Evolutionary conservation across 2,113 vertebrate species (phyloP).

Genomic region (Stegastes partitus): DNA sequence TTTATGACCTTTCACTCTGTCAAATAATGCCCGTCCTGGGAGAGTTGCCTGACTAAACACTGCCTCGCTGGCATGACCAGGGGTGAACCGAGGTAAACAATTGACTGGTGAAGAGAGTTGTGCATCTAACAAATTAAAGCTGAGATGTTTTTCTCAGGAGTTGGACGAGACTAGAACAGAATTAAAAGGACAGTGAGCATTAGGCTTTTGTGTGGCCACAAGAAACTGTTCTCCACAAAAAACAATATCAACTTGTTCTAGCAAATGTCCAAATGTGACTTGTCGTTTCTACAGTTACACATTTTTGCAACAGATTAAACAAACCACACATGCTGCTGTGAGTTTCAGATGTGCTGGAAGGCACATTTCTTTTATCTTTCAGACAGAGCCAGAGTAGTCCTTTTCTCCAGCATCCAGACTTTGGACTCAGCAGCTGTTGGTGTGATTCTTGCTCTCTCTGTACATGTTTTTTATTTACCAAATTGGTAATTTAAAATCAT

Average conservation of each 20-base stretch:
- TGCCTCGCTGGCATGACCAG: neutral
- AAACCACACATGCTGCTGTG: neutral
- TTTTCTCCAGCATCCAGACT: too few species aligned
- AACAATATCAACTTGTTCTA: too few species aligned
- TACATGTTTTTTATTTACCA: too few species aligned
- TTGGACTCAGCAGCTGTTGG: too few species aligned
- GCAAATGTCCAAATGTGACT: too few species aligned
- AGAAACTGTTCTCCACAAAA: neutral
- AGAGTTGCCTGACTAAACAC: slow-evolving; percentile 10
- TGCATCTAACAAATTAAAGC: neutral
- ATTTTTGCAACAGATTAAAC: neutral
- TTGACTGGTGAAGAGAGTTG: neutral
- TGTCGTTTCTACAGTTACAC: neutral
- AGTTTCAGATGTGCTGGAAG: neutral
- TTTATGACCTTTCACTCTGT: slow-evolving; percentile 59
- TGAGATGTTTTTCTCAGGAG: neutral
- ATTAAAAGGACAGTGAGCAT: neutral
- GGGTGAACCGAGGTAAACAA: slow-evolving; percentile 7
- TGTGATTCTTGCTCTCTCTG: too few species aligned
- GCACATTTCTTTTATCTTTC: too few species aligned
- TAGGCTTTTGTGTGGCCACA: neutral
- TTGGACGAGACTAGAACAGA: neutral
- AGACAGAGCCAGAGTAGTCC: too few species aligned
- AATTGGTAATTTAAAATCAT: too few species aligned
- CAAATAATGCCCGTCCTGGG: slow-evolving; percentile 45